Evolutionary conservation across 2,888 invertebrate species (phyloP), one percentile per base, ranked within the genome.

Genomic region (Dasypolia templi): DNA sequence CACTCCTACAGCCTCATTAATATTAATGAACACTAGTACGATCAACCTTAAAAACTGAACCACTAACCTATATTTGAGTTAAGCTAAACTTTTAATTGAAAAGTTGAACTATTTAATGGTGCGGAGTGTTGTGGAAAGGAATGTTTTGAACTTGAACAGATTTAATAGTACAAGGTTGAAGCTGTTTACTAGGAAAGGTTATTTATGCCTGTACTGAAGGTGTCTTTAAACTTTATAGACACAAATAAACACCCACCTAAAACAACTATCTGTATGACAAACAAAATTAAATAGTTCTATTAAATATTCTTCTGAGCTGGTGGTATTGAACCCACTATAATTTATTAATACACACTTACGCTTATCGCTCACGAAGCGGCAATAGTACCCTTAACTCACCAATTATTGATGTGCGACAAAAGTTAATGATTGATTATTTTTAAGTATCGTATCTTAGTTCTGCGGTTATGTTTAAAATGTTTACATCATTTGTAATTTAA

Each of bases 51-150:
- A 46, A n/a, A n/a, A 19, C n/a, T n/a, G 29, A 39, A 39, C 39
- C 17, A 46, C 44, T 64, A 65, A 29, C 65, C 53, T 46, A 64
- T 19, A 73, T 53, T 64, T 53, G 35, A 63, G 35, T 75, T 14
- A n/a, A 39, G 44, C 5, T 7, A 39, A 73, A 76, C 44, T 73
- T 77, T 76, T 76, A 73, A 77, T 46, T 65, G 77, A 65, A 46
- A 64, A 77, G 53, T 73, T 73, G 6, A 75, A 55, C 51, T 29
- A 46, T 77, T 55, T 19, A 53, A 73, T 76, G 44, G 35, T 3
- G 9, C 3, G 0, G 19, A 53, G n/a, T 39, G 22, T 53, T 53
- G 22, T 62, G 22, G 4, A 22, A 35, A 44, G 17, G 22, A 73
- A 22, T 67, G 1, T 39, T 63, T 53, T 44, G 11, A 35, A 73